Base-by-base conservation (phyloP, 1,140 invertebrate genomes). In the Drosophila repleta region DNA sequence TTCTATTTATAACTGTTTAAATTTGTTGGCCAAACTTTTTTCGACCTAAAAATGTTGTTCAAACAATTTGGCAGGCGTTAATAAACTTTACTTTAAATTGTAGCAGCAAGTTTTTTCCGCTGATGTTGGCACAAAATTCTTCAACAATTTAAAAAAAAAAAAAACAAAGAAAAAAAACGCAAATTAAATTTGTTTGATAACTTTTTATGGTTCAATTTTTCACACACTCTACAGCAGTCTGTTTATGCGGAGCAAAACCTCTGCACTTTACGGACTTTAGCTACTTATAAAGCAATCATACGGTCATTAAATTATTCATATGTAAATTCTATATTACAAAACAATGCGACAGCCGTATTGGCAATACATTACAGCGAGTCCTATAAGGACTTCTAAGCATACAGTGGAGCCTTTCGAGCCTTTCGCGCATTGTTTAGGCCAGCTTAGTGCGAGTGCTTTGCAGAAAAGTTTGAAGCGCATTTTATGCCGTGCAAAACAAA, bases 381-480 rank as follows among this genome's bases (percentile, higher is more conserved):
- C 48, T 67, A 46, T 46, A 55, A 68, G 56, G 41, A 32, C 56
- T 51, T 48, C 63, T 53, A 66, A 66, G 62, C 62, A 46, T 39
- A 39, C 53, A 21, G 13, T 49, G 18, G 32, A 65, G 41, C 51
- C 32, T 21, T 57, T 70, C 37, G 63, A 61, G 32, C 49, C 56
- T 41, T 63, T 52, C 46, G 26, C 26, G 17, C 32, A 53, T 72
- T 72, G 69, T 72, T 66, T 64, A 32, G 69, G 64, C 37, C 55
- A 72, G 61, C 69, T 62, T 48, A 55, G 29, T 35, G 32, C 45
- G 63, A 61, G 49, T 24, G 69, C 69, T 67, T 72, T 73, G 64
- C 53, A 53, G 37, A 87, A 87, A 87, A 85, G 68, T 79, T 85
- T 81, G 43, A 81, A 69, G 78, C 82, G 78, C 83, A 87, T 87